Evolutionary conservation across 2,888 invertebrate genomes (phyloP).

Genomic region (Ariolimax columbianus): DNA sequence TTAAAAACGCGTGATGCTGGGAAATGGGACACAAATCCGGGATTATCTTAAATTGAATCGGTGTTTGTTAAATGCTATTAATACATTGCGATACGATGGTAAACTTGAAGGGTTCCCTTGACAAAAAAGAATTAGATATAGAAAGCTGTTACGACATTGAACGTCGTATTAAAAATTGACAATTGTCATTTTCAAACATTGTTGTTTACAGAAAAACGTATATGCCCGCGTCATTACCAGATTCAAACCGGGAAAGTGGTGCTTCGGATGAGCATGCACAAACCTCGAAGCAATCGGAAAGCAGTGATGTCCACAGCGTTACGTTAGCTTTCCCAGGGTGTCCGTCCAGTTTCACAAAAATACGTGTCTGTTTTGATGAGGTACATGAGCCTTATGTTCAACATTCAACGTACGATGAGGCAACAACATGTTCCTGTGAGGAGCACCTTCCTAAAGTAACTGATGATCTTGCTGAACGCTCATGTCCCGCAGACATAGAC

Average conservation of each 20-base stretch:
- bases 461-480: too few species aligned
- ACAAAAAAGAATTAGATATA: too few species aligned
- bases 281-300: background rate
- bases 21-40: background rate
- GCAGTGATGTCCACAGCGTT: background rate
- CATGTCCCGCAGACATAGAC: background rate
- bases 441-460: background rate
- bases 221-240: background rate
- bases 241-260: too few species aligned
- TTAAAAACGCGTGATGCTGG: background rate
- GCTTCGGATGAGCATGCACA: background rate
- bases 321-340: background rate
- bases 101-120: too few species aligned
- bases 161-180: too few species aligned
- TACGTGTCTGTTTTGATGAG: background rate
- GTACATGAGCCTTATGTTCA: background rate
- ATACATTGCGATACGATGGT: too few species aligned
- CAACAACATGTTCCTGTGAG: background rate
- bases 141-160: too few species aligned
- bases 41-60: background rate
- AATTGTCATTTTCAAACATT: too few species aligned
- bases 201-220: too few species aligned
- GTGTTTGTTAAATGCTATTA: too few species aligned
- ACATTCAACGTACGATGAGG: background rate
- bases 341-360: slow-evolving; percentile 1